phyloP scores from a whole-genome alignment of 2,113 vertebrate species.

The Oreochromis aureus region DNA sequence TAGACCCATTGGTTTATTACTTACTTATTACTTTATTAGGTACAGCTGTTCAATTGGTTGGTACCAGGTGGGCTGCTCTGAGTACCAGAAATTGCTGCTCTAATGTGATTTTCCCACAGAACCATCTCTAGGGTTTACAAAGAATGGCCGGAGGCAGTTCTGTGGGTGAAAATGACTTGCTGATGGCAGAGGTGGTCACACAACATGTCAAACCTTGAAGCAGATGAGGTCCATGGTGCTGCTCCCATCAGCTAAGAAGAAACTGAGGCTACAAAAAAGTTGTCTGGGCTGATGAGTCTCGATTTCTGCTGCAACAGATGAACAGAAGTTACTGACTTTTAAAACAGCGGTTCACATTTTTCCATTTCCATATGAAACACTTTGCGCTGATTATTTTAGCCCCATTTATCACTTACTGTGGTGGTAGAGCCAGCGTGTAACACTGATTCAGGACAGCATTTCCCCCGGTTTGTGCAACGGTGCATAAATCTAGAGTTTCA shows the following conservation, averaged over 20 bases:
- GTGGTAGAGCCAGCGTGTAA: accelerated
- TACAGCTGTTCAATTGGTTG: not conserved
- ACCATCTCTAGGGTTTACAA: not conserved
- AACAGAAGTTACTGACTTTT: not conserved
- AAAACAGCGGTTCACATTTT: not conserved
- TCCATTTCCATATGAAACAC: not conserved
- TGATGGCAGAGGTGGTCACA: not conserved
- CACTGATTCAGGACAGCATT: not conserved
- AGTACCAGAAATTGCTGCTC: not conserved
- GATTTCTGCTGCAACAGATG: not conserved
- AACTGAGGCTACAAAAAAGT: not conserved
- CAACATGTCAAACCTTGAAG: not conserved
- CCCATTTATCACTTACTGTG: not conserved
- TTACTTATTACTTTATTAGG: not conserved
- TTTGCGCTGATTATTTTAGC: not conserved
- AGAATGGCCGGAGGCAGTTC: not conserved
- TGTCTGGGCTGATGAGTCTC: not conserved
- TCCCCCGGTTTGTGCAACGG: not conserved
- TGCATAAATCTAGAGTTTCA: not conserved
- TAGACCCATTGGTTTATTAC: not conserved
- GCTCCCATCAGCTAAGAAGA: not conserved
- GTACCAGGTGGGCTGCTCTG: not conserved
- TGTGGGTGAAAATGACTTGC: not conserved
- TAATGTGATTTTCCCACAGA: not conserved
- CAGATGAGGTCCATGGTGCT: not conserved